Conservation (phyloP, 2,888 invertebrate genomes). For the Aphidoletes aphidimyza region DNA sequence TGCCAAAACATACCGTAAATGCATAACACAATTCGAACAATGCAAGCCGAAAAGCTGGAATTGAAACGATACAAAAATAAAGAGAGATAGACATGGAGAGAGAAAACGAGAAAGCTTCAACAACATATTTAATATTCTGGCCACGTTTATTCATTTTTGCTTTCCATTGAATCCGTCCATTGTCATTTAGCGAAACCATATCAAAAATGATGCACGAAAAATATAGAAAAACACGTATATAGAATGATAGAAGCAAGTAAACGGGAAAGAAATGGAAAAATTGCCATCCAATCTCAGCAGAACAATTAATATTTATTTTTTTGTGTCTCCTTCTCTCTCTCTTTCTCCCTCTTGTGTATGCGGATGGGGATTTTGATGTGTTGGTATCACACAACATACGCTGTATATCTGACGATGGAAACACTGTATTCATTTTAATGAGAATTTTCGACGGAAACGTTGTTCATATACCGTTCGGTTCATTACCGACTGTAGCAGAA, state of each 20-base stretch:
- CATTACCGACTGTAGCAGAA: background rate
- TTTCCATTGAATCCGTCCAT: slow-evolving; percentile 26
- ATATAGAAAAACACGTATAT: background rate
- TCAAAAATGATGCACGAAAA: background rate
- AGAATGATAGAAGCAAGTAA: background rate
- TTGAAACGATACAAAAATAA: slow-evolving; percentile 11
- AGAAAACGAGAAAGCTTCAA: background rate
- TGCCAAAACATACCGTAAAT: background rate
- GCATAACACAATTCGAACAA: slow-evolving; percentile 19
- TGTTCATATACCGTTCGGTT: background rate
- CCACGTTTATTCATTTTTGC: slow-evolving; percentile 31
- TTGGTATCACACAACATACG: slow-evolving; percentile 1
- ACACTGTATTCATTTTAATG: slow-evolving; percentile 17
- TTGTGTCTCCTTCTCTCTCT: background rate
- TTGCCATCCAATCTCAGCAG: slow-evolving; percentile 31
- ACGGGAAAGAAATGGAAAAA: background rate
- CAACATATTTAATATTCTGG: slow-evolving; percentile 25
- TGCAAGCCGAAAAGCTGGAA: slow-evolving; percentile 36
- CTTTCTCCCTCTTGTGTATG: background rate
- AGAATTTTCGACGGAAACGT: background rate
- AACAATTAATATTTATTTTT: slow-evolving; percentile 31
- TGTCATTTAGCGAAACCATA: slow-evolving; percentile 9
- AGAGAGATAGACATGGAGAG: too few species aligned
- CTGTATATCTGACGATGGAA: background rate
- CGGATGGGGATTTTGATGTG: background rate